Base-by-base conservation (phyloP, 2,113 vertebrate species). In the Psittacula cyanocephala region DNA sequence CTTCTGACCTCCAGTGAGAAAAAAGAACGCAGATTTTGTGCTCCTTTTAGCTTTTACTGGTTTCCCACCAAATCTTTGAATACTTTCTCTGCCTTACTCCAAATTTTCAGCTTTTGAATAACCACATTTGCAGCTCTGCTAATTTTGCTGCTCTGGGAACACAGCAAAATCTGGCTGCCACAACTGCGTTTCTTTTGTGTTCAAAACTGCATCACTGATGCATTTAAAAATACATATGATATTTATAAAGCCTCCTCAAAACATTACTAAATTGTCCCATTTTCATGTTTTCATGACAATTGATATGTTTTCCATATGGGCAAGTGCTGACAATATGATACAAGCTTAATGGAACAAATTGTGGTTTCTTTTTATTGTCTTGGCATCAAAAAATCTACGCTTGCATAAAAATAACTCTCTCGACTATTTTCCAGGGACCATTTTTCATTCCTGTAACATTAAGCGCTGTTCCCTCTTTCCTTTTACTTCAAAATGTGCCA, bases 271-370 rank as follows among this genome's bases (percentile, higher is more conserved):
- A 97, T 94, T 96, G 96, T 96, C 94, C 97, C 96, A 96, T 97
- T 98, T 97, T 97, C 96, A 97, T 97, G 95, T 97, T 98, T 98
- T 97, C 97, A 97, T 95, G 96, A 96, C 95, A 97, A 98, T 98
- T 98, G 98, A 94, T 97, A 97, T 96, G 96, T 98, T 98, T 98
- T 98, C 97, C 98, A 98, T 98, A 98, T 98, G 98, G 97, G 93
- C 93, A 97, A 97, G 94, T 94, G 95, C 96, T 97, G 95, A 98
- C 95, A 97, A 96, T 95, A 96, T 97, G 96, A 98, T 91, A 86
- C 92, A 97, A 98, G 93, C 95, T 96, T 96, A 97, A 94, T 96
- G 93, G 96, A 97, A 95, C 89, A 96, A 97, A 91, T 16, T 88
- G 93, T 29, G 60, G 91, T 88, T 90, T 96, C 94, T 96, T 89